Evolutionary conservation across 2,888 invertebrate species (phyloP), one percentile per base, ranked within the genome.

Genomic region (Ceramica pisi): DNA sequence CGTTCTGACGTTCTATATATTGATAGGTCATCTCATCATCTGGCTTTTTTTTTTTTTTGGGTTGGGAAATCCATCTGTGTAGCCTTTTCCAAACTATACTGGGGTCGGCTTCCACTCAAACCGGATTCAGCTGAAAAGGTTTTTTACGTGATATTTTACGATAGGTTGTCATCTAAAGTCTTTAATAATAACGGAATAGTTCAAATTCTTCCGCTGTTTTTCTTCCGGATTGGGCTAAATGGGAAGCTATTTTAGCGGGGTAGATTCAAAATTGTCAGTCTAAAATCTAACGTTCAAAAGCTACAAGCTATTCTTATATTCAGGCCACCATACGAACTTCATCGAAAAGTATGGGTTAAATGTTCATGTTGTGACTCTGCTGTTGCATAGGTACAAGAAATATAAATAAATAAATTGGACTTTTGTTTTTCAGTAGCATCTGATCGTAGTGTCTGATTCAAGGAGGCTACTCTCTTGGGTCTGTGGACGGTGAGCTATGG

Each of bases 261-360:
- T 67, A n/a, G 1, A 67, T n/a, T 9, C 41, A 19, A 41, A 76
- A 60, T 41, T 21, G 23, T 19, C 23, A 21, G 26, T 23, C 14
- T 48, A 41, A 8, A 6, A 44, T 50, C 19, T 19, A 7, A 48
- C 31, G 16, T 46, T 14, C 26, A 19, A 31, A 55, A 14, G 16
- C 14, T 4, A 31, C 19, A 23, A 35, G 12, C 10, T 63, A 9
- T 14, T 48, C 8, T 48, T 48, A 1, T 23, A 35, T 35, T 41
- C 19, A 50, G 35, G 14, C 0, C 10, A 21, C 21, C 10, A n/a
- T 38, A n/a, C 12, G 3, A 23, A 16, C 35, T 61, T 38, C n/a
- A 21, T 41, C 3, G 31, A 72, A n/a, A 19, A 8, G 19, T 64
- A 21, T 8, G 19, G 19, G 2, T 26, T 70, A 35, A 26, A 38